A percentile compares a stretch with the other conserved stretches of the same genome.
These are phyloP conservation scores for Dioctria linearis DNA, from an alignment of 2,888 invertebrate species.

Conservation along the genomic window DNA sequence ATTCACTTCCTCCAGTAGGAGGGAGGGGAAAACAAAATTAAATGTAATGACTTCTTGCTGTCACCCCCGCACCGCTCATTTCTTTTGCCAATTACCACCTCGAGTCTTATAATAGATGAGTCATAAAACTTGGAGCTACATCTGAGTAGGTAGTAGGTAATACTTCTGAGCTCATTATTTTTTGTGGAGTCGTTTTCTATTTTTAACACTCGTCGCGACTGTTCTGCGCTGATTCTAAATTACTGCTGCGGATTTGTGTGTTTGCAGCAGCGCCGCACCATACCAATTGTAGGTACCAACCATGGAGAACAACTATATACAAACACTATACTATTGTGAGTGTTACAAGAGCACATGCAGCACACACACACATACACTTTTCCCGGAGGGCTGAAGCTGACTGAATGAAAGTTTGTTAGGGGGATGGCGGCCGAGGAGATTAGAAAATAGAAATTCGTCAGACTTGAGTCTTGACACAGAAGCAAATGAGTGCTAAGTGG, in stretches of 20 bases:
- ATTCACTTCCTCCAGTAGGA: not conserved
- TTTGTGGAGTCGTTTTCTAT: constrained; percentile 23
- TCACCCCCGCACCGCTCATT: constrained; percentile 3
- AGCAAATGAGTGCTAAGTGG: not conserved
- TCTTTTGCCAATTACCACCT: not conserved
- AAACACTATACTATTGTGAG: too few species aligned
- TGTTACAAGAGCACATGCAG: too few species aligned
- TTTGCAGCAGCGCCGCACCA: not conserved
- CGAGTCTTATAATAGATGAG: not conserved
- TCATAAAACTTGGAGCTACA: constrained; percentile 10
- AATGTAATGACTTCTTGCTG: not conserved
- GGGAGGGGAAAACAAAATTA: not conserved
- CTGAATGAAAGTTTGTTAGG: too few species aligned
- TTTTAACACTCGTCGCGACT: not conserved
- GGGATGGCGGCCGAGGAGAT: too few species aligned
- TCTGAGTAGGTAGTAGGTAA: not conserved
- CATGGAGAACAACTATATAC: too few species aligned
- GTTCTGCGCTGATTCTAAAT: not conserved
- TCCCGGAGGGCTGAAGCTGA: too few species aligned
- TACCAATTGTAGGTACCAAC: too few species aligned
- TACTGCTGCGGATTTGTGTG: not conserved
- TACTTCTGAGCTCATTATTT: not conserved
- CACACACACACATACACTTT: too few species aligned
- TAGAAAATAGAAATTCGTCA: not conserved
- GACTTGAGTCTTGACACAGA: not conserved